Evolutionary conservation across 2,797 vertebrate genomes (phyloP).

Genomic region (Tragopan temminckii): DNA sequence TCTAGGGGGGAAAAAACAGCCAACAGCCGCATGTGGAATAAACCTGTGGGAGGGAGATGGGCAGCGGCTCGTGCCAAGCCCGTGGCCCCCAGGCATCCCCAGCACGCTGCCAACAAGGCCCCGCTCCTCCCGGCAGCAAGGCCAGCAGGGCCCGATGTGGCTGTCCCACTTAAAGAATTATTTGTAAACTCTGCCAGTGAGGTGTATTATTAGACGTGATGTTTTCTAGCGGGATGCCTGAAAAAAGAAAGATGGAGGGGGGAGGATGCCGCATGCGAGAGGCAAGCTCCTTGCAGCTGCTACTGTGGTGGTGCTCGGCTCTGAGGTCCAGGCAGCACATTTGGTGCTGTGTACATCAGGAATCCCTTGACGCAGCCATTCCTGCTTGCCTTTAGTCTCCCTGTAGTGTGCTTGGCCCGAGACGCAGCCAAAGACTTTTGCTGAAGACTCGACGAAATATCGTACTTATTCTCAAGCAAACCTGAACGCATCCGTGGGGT

Average conservation of each 20-base stretch:
- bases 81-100: neutral
- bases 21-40: conserved; percentile 1
- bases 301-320: rapidly evolving
- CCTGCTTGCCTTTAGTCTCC: neutral
- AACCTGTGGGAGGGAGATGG: neutral
- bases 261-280: rapidly evolving
- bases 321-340: neutral
- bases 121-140: rapidly evolving
- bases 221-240: neutral
- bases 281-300: neutral
- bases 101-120: neutral
- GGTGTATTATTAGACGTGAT: neutral
- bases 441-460: neutral
- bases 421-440: neutral
- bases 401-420: rapidly evolving
- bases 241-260: neutral
- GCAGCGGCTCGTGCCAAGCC: neutral
- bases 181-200: neutral
- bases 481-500: rapidly evolving
- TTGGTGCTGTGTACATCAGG: neutral
- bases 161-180: neutral
- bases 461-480: neutral
- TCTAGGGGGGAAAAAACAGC: neutral
- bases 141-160: neutral
- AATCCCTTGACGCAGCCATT: neutral